Evolutionary conservation across 1,140 invertebrate genomes (phyloP).

Genomic region (Drosophila asahinai): DNA sequence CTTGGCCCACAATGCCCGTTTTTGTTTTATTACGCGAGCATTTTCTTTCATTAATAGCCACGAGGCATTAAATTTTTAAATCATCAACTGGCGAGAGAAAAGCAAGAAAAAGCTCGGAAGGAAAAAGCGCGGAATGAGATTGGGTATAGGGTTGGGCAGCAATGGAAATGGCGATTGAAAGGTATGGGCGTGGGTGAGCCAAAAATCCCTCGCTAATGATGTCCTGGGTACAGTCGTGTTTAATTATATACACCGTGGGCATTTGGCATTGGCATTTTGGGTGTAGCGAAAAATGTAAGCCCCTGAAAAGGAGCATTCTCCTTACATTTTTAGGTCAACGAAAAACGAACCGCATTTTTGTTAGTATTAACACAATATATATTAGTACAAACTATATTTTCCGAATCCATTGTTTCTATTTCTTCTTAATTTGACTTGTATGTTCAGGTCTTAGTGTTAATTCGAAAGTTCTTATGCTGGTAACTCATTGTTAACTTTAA

Average conservation of each 20-base stretch:
- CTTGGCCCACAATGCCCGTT: constrained; percentile 42
- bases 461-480: too few relatives aligned
- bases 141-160: constrained; percentile 3
- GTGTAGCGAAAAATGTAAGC: too few relatives aligned
- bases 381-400: too few relatives aligned
- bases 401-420: too few relatives aligned
- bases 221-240: constrained; percentile 60
- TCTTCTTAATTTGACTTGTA: too few relatives aligned
- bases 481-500: too few relatives aligned
- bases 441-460: too few relatives aligned
- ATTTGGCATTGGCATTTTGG: constrained; percentile 1
- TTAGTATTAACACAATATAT: too few relatives aligned
- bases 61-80: constrained; percentile 82
- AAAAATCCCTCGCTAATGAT: constrained; percentile 45
- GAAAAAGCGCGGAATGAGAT: constrained; percentile 3
- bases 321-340: constrained; percentile 2
- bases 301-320: neutral
- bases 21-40: constrained; percentile 81
- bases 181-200: constrained; percentile 11
- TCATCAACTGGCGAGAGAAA: constrained; percentile 49
- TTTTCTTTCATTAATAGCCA: constrained; percentile 82
- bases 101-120: constrained; percentile 18
- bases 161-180: constrained; percentile 20
- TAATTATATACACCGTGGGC: constrained; percentile 36
- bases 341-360: too few relatives aligned